Conservation (phyloP, 2,113 vertebrate genomes). For the Aphelocoma coerulescens region DNA sequence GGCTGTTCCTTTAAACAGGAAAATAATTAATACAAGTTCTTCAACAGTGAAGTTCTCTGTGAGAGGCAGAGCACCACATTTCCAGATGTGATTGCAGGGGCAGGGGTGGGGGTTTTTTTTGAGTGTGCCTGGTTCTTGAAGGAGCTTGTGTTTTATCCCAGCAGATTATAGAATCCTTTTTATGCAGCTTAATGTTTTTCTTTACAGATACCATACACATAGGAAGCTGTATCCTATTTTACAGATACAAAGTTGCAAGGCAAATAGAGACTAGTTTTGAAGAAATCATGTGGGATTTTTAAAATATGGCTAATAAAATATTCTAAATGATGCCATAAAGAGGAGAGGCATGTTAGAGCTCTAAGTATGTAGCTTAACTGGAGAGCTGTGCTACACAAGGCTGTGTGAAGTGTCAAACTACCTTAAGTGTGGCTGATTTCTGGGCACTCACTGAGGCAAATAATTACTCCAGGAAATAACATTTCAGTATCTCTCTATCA, state of each 20-base stretch:
- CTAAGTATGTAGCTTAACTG: not conserved
- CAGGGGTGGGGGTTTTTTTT: accelerated
- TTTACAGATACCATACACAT: not conserved
- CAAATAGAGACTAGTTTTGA: not conserved
- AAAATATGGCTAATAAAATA: not conserved
- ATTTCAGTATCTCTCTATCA: not conserved
- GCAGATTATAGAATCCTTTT: not conserved
- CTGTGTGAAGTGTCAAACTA: not conserved
- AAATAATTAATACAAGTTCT: not conserved
- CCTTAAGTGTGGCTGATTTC: not conserved
- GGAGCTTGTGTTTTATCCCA: not conserved
- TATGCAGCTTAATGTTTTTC: not conserved
- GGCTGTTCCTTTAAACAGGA: not conserved
- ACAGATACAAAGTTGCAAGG: not conserved
- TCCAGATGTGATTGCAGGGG: not conserved
- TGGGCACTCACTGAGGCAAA: not conserved
- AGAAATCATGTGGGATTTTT: not conserved
- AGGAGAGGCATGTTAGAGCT: not conserved
- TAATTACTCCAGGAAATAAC: conserved; percentile 35
- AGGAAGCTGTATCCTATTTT: not conserved
- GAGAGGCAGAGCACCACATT: accelerated
- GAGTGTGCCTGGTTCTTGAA: not conserved
- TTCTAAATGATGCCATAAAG: not conserved
- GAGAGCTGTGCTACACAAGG: not conserved
- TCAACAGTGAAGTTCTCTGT: not conserved